These are phyloP conservation scores for Ericerus pela DNA, from an alignment of 1,140 invertebrate species.

Conservation along the genomic window DNA sequence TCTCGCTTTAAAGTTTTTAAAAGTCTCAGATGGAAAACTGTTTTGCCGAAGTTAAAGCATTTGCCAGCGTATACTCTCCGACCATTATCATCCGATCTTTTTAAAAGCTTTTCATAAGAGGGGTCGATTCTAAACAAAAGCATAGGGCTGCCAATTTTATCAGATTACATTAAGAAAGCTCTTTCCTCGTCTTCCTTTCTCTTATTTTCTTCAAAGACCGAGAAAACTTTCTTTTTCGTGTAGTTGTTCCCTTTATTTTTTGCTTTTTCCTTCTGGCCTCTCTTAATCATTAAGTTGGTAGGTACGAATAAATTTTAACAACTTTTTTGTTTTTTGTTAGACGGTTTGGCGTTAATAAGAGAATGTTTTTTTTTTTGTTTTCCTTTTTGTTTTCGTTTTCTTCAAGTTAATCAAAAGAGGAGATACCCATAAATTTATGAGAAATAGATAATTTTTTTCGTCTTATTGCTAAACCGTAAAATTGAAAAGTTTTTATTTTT, in stretches of 20 bases:
- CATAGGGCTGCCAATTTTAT: conserved; percentile 6
- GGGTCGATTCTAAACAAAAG: conserved; percentile 7
- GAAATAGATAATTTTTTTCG: neutral
- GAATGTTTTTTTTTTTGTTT: too few relatives aligned
- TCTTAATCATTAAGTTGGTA: conserved; percentile 3
- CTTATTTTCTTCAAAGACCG: neutral
- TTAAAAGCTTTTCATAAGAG: conserved; percentile 6
- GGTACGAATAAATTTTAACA: neutral
- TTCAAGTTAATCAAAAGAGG: neutral
- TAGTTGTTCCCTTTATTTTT: neutral
- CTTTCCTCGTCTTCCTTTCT: neutral
- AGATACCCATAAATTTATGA: neutral
- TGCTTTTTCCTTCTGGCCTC: too few relatives aligned
- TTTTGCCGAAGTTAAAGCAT: too few relatives aligned
- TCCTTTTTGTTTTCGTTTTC: neutral
- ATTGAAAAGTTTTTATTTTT: too few relatives aligned
- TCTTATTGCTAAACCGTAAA: neutral
- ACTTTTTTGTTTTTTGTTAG: neutral
- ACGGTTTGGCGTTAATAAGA: neutral
- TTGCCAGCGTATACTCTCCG: neutral
- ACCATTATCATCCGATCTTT: conserved; percentile 4
- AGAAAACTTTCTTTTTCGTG: neutral
- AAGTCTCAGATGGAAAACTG: too few relatives aligned
- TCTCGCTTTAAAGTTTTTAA: too few relatives aligned
- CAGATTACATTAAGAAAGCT: conserved; percentile 10